Conservation (phyloP, 2,113 vertebrate genomes). For the Ailurus styani region DNA sequence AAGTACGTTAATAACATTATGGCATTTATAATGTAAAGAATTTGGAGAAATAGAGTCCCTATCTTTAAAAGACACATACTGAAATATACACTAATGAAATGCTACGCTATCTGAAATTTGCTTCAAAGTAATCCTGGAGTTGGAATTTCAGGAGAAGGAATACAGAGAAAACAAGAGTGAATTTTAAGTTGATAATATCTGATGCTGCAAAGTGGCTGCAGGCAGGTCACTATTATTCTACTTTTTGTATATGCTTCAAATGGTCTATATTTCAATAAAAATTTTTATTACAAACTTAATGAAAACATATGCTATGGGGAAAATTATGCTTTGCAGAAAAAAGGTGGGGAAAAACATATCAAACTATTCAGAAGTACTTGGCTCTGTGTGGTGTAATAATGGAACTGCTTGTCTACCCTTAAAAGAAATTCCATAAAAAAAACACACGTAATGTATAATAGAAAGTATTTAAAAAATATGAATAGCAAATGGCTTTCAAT, state of each 20-base stretch:
- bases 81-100: neutral
- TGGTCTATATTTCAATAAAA: neutral
- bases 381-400: neutral
- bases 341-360: neutral
- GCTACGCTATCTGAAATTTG: neutral
- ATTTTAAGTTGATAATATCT: accelerated
- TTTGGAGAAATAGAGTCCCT: neutral
- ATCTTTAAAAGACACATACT: neutral
- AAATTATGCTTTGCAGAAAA: neutral
- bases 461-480: neutral
- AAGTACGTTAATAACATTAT: neutral
- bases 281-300: neutral
- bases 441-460: neutral
- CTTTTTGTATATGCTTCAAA: neutral
- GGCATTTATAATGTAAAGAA: neutral
- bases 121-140: neutral
- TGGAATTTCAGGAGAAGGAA: neutral
- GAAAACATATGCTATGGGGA: neutral
- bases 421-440: neutral
- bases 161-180: neutral
- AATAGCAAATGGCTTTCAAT: neutral
- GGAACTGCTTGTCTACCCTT: neutral
- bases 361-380: neutral
- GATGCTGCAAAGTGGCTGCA: neutral
- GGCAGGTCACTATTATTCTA: too few relatives aligned